Percentiles rank a stretch among this genome's conserved stretches.
These are phyloP conservation scores for Ypsolopha sequella DNA, from an alignment of 2,888 invertebrate species.

Conservation along the genomic window DNA sequence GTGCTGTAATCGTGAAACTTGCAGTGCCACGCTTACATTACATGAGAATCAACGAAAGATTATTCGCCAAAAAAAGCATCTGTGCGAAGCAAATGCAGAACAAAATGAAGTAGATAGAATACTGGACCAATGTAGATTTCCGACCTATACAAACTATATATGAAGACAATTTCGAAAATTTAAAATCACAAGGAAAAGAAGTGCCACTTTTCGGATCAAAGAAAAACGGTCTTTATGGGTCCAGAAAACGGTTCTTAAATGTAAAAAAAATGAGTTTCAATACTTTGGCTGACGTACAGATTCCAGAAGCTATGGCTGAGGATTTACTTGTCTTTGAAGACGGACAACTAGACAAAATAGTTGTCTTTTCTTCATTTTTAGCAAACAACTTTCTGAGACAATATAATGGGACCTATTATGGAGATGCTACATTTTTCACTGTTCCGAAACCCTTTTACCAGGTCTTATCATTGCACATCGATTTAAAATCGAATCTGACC, in stretches of 20 bases:
- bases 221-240: not conserved
- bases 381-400: not conserved
- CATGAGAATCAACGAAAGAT: slow-evolving; percentile 1
- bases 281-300: not conserved
- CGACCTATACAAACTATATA: too few species aligned
- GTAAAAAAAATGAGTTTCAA: not conserved
- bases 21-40: slow-evolving; percentile 1
- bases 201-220: not conserved
- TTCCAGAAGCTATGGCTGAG: not conserved
- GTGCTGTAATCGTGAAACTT: slow-evolving; percentile 2
- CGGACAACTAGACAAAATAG: not conserved
- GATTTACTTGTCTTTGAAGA: slow-evolving; percentile 2
- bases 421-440: slow-evolving; percentile 1
- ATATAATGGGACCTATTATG: slow-evolving; percentile 2
- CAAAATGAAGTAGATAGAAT: slow-evolving; percentile 1
- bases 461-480: not conserved
- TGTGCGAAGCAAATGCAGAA: not conserved
- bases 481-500: not conserved
- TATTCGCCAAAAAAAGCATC: slow-evolving; percentile 3
- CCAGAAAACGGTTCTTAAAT: slow-evolving; percentile 2
- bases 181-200: too few species aligned
- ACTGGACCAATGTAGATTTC: too few species aligned
- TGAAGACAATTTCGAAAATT: too few species aligned
- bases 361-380: slow-evolving; percentile 1
- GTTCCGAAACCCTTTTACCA: slow-evolving; percentile 1